Evolutionary conservation across 2,113 vertebrate species (phyloP), one percentile per base, ranked within the genome.

Genomic region (Aptenodytes patagonicus): DNA sequence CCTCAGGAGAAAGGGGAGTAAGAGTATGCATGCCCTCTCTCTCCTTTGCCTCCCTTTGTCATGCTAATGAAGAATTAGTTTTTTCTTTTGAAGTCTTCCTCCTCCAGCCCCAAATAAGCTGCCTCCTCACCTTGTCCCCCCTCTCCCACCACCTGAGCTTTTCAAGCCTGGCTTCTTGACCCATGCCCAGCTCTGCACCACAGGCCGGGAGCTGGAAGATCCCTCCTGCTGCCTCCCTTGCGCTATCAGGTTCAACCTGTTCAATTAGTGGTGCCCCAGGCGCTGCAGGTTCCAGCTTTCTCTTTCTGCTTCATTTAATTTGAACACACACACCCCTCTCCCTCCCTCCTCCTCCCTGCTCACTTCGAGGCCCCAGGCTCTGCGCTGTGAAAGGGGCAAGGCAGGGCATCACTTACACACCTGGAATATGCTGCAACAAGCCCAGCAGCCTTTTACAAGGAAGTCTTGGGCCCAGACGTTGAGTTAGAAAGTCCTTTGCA

Each of bases 251-350:
- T 95, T 95, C 96, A 97, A 98, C 96, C 97, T 98, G 97, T 93
- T 97, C 81, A 55, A 93, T 95, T 93, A 61, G 78, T 52, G 83
- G 57, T 75, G 95, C 96, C 95, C n/a, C 81, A 73, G 97, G 97
- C 93, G 0, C 75, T 86, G 81, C 20, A 26, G 97, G 96, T 97
- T 97, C 95, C 94, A 96, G 94, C 94, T 95, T 97, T 98, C 96
- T 97, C 96, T 98, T 97, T 98, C 95, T 98, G 96, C 97, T 96
- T 97, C 86, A 95, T 96, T 97, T 98, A 96, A 96, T 96, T 86
- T 76, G 96, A 97, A 94, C 96, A 95, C 80, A 81, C 17, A 6
- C 60, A 82, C 42, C 42, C 87, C 70, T 94, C 91, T 88, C 94
- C 87, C 90, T 93, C 66, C 75, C 52, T 95, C 79, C 96, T 97